phyloP scores from a whole-genome alignment of 1,140 invertebrate species.

The Bombus waltoni region DNA sequence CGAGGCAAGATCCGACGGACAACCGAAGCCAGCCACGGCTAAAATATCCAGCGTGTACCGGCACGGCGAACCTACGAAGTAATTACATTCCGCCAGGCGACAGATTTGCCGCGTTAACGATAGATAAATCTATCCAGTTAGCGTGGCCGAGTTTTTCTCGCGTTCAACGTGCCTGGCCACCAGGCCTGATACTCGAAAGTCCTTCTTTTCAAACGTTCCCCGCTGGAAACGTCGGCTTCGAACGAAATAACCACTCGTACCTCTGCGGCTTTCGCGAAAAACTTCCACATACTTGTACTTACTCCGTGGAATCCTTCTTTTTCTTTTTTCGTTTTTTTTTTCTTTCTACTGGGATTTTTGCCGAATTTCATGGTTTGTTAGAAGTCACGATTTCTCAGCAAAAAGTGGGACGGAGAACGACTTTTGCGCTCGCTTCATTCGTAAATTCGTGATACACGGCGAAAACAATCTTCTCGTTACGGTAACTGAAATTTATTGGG shows the following conservation, averaged over 20 bases:
- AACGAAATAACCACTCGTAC: neutral
- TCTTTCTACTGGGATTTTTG: too few species aligned
- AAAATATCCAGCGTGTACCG: constrained; percentile 1
- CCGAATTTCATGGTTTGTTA: too few species aligned
- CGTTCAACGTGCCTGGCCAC: neutral
- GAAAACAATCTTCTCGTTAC: too few species aligned
- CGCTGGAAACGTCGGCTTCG: neutral
- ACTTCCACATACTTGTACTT: neutral
- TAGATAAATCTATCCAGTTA: constrained; percentile 49
- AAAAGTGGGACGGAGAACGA: too few species aligned
- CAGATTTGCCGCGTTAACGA: constrained; percentile 31
- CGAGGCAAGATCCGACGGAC: constrained; percentile 45
- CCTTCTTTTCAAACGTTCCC: neutral
- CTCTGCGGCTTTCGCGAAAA: neutral
- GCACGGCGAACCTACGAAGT: constrained; percentile 2
- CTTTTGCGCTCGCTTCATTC: too few species aligned
- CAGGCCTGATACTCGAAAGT: too few species aligned
- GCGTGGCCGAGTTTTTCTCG: neutral
- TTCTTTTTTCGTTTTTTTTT: too few species aligned
- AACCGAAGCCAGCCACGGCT: constrained; percentile 8
- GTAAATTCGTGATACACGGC: too few species aligned
- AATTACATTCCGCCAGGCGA: constrained; percentile 48
- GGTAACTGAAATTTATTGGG: too few species aligned
- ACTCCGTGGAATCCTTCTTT: neutral
- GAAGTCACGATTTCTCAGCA: too few species aligned